Evolutionary conservation across 1,140 invertebrate species (phyloP).

Genomic region (Aphidius ervi): DNA sequence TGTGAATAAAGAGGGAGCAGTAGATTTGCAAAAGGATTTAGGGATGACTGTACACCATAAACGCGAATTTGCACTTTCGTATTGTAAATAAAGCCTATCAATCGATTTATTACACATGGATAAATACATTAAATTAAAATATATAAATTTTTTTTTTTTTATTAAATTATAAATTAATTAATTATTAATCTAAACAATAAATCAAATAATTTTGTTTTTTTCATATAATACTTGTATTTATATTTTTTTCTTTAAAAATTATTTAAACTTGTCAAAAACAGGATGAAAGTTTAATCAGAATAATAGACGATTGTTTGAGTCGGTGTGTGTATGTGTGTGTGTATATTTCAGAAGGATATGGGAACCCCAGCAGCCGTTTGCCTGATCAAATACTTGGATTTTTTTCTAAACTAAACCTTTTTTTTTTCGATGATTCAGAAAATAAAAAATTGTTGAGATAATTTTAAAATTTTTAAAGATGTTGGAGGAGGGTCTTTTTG

Average conservation of each 20-base stretch:
- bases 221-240: no score
- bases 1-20: conserved; percentile 16
- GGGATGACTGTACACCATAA: conserved; percentile 20
- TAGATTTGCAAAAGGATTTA: conserved; percentile 6
- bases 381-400: conserved; percentile 45
- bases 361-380: conserved; percentile 47
- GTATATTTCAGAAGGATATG: conserved; percentile 24
- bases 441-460: no score
- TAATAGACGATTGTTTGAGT: neutral
- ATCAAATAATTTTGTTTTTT: no score
- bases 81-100: conserved; percentile 24
- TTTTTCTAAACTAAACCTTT: conserved; percentile 31
- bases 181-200: no score
- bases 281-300: no score
- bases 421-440: conserved; percentile 21
- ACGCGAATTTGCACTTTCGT: conserved; percentile 26
- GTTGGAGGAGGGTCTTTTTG: no score
- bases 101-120: conserved; percentile 20
- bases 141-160: no score
- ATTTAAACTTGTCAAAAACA: no score
- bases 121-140: neutral
- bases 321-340: neutral
- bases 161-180: no score
- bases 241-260: no score
- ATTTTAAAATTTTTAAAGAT: no score